These are phyloP conservation scores for Drosophila mojavensis DNA, from an alignment of 1,140 invertebrate genomes.

Conservation along the genomic window DNA sequence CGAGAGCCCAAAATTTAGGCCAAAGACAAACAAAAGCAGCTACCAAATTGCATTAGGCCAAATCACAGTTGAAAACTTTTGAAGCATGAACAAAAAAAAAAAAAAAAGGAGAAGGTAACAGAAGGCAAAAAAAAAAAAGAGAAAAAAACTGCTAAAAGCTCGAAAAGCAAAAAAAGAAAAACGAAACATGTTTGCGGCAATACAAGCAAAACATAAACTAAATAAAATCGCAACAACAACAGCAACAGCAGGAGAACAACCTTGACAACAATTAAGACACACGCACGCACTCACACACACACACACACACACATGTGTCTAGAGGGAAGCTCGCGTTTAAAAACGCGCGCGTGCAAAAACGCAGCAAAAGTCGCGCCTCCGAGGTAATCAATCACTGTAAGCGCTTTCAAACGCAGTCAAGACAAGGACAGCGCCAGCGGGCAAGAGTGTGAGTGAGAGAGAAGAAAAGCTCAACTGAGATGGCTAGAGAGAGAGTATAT, in stretches of 20 bases:
- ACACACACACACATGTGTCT: constrained; percentile 2
- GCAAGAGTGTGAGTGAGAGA: constrained; percentile 13
- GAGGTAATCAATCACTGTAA: constrained; percentile 80
- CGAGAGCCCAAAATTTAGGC: constrained; percentile 55
- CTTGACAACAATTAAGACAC: constrained; percentile 78
- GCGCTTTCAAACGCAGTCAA: constrained; percentile 57
- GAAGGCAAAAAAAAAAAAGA: constrained; percentile 47
- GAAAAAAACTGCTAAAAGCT: constrained; percentile 1
- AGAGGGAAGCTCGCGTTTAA: constrained; percentile 49
- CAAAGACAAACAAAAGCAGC: constrained; percentile 74
- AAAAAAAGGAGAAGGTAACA: constrained; percentile 37
- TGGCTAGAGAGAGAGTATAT: neutral
- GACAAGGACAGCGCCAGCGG: neutral
- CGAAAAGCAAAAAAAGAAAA: neutral
- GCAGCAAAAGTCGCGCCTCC: constrained; percentile 72
- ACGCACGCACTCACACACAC: constrained; percentile 22
- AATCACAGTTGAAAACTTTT: constrained; percentile 77
- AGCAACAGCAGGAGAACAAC: constrained; percentile 65
- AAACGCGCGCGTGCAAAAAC: constrained; percentile 64
- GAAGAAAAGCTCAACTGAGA: neutral
- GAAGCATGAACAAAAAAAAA: constrained; percentile 48
- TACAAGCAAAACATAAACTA: constrained; percentile 50
- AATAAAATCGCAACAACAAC: constrained; percentile 27
- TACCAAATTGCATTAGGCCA: constrained; percentile 78
- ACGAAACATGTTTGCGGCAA: constrained; percentile 54